Conservation (phyloP, 2,113 vertebrate species). For the Sander lucioperca region DNA sequence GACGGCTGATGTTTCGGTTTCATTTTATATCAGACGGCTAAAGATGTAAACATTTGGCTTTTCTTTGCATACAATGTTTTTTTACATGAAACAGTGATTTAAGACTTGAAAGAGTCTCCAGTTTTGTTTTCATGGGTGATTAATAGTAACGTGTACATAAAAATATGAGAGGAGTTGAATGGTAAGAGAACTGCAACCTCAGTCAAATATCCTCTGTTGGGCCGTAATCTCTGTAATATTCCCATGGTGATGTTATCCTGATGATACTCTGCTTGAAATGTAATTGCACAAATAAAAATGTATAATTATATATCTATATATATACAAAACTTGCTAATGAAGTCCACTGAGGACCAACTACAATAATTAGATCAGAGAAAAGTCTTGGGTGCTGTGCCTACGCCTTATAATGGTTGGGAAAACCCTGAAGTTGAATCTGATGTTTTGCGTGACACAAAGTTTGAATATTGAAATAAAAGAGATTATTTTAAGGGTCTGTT, state of each 20-base stretch:
- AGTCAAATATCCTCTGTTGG: too few relatives aligned
- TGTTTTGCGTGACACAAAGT: too few relatives aligned
- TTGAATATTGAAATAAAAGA: background rate
- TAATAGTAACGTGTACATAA: background rate
- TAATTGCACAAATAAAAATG: background rate
- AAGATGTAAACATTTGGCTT: background rate
- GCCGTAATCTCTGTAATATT: background rate
- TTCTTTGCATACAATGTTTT: background rate
- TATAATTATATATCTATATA: too few relatives aligned
- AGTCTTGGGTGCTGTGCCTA: too few relatives aligned
- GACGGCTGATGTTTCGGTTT: too few relatives aligned
- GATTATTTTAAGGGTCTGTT: background rate
- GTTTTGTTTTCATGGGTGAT: background rate
- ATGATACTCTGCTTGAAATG: background rate
- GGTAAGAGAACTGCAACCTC: too few relatives aligned
- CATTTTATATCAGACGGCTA: too few relatives aligned
- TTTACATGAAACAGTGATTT: background rate
- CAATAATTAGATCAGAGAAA: too few relatives aligned
- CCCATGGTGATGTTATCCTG: background rate
- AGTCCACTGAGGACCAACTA: too few relatives aligned
- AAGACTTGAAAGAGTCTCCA: background rate
- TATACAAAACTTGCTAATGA: too few relatives aligned
- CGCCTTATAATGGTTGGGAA: too few relatives aligned
- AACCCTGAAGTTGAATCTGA: too few relatives aligned
- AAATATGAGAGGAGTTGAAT: background rate